Evolutionary conservation across 2,888 invertebrate species (phyloP).

Genomic region (Pelosia muscerda): DNA sequence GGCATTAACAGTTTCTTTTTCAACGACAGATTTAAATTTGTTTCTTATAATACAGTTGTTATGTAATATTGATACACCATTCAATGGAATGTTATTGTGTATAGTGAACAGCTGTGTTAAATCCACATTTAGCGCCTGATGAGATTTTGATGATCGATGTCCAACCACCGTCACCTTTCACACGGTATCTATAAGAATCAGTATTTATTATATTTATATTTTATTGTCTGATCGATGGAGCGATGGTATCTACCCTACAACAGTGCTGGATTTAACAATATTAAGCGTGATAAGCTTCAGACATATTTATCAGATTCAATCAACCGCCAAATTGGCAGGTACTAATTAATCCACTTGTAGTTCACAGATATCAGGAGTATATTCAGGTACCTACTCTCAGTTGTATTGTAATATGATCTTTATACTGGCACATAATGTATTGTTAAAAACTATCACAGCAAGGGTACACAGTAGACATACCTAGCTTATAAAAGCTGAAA

Average conservation of each 20-base stretch:
- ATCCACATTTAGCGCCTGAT: constrained; percentile 27
- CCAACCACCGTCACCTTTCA: constrained; percentile 18
- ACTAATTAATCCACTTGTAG: neutral
- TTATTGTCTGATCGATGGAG: no score
- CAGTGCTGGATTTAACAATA: neutral
- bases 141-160: constrained; percentile 33
- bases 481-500: no score
- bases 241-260: neutral
- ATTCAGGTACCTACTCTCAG: neutral
- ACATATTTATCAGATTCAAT: neutral
- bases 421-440: neutral
- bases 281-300: neutral
- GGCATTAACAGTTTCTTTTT: neutral
- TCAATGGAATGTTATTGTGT: constrained; percentile 12
- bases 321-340: neutral
- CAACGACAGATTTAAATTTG: neutral
- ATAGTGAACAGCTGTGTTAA: constrained; percentile 24
- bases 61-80: neutral
- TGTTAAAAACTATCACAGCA: no score
- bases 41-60: neutral
- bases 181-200: neutral
- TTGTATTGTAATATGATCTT: neutral
- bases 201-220: no score
- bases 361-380: neutral
- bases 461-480: no score